These are phyloP conservation scores for Oenanthe melanoleuca DNA, from an alignment of 2,113 vertebrate species.

Conservation along the genomic window DNA sequence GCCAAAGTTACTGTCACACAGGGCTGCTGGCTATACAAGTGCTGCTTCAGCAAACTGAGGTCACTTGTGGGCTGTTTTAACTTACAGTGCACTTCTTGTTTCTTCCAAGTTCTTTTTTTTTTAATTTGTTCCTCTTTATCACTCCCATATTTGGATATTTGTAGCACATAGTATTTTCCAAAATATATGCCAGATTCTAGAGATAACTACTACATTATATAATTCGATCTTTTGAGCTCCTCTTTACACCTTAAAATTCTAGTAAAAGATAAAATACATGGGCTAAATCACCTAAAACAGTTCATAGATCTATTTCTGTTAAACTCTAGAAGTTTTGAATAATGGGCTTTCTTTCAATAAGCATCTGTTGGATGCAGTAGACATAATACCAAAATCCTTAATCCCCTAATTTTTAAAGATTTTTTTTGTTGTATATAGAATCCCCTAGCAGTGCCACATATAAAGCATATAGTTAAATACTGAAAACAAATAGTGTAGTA, in stretches of 20 bases:
- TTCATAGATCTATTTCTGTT: background rate
- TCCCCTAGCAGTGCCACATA: background rate
- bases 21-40: background rate
- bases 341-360: background rate
- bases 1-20: background rate
- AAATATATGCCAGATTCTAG: slow-evolving; percentile 27
- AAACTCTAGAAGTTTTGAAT: background rate
- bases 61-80: background rate
- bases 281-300: background rate
- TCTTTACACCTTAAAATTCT: slow-evolving; percentile 44
- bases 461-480: background rate
- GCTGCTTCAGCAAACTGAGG: background rate
- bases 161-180: slow-evolving; percentile 26
- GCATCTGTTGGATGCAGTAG: background rate
- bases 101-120: background rate
- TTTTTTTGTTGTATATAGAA: background rate
- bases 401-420: background rate
- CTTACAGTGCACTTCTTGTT: background rate
- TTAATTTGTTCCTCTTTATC: background rate
- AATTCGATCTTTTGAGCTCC: slow-evolving; percentile 35
- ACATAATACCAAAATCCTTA: background rate
- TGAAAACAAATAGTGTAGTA: background rate
- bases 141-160: background rate
- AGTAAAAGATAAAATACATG: background rate
- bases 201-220: background rate